phyloP scores from a whole-genome alignment of 1,140 invertebrate species.

The Oedothorax gibbosus region DNA sequence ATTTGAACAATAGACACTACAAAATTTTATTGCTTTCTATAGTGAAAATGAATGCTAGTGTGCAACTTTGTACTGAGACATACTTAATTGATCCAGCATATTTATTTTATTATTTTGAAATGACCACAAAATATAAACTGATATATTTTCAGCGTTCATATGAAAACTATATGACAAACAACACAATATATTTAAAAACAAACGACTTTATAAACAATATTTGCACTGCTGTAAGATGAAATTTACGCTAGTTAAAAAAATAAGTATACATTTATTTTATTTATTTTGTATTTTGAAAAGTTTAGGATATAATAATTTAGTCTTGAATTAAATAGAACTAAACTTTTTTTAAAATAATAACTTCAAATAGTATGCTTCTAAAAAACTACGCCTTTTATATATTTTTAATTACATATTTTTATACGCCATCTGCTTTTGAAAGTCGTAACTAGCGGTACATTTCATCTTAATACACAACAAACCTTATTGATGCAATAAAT shows the following conservation, averaged over 20 bases:
- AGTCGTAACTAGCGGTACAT: background rate
- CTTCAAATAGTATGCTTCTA: no score
- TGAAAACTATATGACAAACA: background rate
- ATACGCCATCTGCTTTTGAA: background rate
- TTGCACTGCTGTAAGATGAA: conserved; percentile 6
- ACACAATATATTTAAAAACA: background rate
- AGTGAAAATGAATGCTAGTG: conserved; percentile 20
- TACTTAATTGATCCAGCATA: background rate
- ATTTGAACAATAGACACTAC: conserved; percentile 31
- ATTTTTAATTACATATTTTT: no score
- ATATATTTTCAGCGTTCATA: background rate
- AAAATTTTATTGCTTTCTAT: conserved; percentile 53
- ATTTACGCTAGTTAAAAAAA: conserved; percentile 21
- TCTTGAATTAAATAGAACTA: no score
- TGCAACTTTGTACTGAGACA: conserved; percentile 5
- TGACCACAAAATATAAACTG: background rate
- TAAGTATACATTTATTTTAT: background rate
- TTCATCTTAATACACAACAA: background rate
- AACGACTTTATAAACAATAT: background rate
- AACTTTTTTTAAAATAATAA: no score
- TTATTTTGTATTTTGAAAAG: no score
- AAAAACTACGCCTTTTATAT: no score
- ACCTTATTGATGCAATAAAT: background rate
- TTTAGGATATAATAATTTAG: no score
- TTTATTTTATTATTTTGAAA: background rate